Evolutionary conservation across 2,888 invertebrate species (phyloP).

Genomic region (Elgonia sp.): DNA sequence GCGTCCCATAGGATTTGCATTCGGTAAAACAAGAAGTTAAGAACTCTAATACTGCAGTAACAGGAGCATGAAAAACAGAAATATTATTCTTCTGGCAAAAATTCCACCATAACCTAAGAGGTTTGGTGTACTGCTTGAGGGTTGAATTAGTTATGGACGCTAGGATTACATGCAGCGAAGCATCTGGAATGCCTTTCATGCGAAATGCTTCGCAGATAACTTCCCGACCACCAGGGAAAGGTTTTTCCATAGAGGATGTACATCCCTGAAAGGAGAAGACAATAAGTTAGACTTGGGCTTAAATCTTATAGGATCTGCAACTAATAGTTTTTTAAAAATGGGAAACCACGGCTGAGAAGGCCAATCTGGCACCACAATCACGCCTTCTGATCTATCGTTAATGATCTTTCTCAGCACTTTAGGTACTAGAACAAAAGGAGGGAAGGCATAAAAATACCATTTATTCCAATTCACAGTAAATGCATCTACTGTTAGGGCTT

Average conservation of each 20-base stretch:
- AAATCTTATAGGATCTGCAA: not conserved
- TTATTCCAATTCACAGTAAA: no score
- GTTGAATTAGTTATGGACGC: not conserved
- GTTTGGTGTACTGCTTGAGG: not conserved
- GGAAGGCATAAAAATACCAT: no score
- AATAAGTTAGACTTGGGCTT: not conserved
- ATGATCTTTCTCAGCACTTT: no score
- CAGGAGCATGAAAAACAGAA: no score
- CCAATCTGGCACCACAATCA: not conserved
- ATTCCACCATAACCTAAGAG: not conserved
- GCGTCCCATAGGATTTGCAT: not conserved
- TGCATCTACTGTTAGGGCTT: no score
- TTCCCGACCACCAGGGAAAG: constrained; percentile 81
- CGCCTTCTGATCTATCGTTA: no score
- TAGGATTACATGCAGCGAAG: not conserved
- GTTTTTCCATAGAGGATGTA: constrained; percentile 76
- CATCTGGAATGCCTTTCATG: constrained; percentile 42
- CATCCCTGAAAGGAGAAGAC: constrained; percentile 64
- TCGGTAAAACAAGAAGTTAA: not conserved
- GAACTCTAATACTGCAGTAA: no score
- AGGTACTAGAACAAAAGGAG: no score
- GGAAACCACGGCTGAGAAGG: not conserved
- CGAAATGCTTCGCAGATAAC: constrained; percentile 78
- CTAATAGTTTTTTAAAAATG: not conserved
- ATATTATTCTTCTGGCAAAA: no score